Base-by-base conservation (phyloP, 2,797 vertebrate genomes). In the Sebastes trivittatus region DNA sequence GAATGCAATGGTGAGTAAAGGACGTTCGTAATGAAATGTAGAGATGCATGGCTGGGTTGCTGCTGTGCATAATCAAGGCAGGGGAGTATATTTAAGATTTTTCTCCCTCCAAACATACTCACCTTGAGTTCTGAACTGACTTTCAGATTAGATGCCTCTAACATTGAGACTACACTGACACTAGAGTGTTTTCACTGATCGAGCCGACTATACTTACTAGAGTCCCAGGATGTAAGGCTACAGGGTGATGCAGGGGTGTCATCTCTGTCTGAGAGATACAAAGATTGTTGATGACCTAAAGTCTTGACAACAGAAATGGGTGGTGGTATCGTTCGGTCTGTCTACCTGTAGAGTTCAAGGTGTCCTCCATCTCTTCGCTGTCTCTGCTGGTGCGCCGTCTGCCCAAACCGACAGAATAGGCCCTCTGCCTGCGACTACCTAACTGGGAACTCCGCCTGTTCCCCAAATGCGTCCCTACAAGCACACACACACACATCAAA, bases 191-290 rank as follows among this genome's bases (percentile, higher is more conserved):
- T 77, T 68, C 77, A 78, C 74, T 23, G 60, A 63, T 52, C 6
- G 59, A 68, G 59, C 58, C 25, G 22, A 81, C 70, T 63, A 80
- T 83, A 95, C 95, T 95, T 91, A 96, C 95, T 95, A 83, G 94
- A 94, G 84, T 97, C 96, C 92, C 96, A 97, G 86, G 97, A 97
- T 59, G 95, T 95, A 80, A 94, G 20, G 79, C 96, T 97, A 89
- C 93, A 95, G 0, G 88, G 95, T 73, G 97, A 97, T 11, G 94
- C 90, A 1, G 96, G 95, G 2, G 92, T 93, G 82, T 95, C 94
- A 0, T 95, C 95, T 93, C 29, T 93, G 78, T 95, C 97, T 97
- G 89, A 84, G 82, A 89, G 87, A 90, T 78, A 92, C 80, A 93
- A 90, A 91, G 13, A 88, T 82, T 63, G 78, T 84, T 90, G 84